A percentile compares a stretch with the other conserved stretches of the same genome.
Evolutionary conservation across 2,888 invertebrate species (phyloP).

Genomic region (Trachelus troglodyta): DNA sequence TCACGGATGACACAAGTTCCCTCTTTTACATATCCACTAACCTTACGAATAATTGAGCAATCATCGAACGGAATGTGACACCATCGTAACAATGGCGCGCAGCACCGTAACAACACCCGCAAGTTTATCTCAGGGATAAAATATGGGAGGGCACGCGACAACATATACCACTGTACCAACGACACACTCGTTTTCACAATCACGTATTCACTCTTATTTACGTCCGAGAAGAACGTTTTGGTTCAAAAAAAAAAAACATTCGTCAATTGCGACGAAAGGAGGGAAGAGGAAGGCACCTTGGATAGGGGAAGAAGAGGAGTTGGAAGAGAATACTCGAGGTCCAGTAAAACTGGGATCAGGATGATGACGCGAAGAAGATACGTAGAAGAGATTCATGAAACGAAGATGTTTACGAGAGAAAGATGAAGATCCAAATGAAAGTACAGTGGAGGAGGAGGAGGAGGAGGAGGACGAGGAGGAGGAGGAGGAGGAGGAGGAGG

Average conservation of each 20-base stretch:
- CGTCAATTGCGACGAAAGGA: background rate
- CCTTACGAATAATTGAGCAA: constrained; percentile 45
- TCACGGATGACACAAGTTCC: background rate
- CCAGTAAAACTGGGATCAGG: background rate
- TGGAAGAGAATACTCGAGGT: background rate
- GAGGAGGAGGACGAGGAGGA: constrained; percentile 11
- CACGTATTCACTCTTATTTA: background rate
- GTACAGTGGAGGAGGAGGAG: constrained; percentile 7
- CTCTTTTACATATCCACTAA: background rate
- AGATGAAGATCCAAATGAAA: background rate
- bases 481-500: constrained; percentile 10
- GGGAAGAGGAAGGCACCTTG: background rate
- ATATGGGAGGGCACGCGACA: background rate
- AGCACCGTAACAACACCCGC: background rate
- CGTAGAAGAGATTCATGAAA: background rate
- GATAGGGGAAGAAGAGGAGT: constrained; percentile 10
- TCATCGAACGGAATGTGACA: constrained; percentile 22
- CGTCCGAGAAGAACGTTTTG: background rate
- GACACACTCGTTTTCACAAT: background rate
- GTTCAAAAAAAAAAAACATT: background rate
- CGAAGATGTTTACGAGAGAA: background rate
- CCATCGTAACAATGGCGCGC: background rate
- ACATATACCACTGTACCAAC: background rate
- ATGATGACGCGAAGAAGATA: background rate
- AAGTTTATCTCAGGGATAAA: background rate